Base-by-base conservation (phyloP, 1,140 invertebrate species). In the Homalodisca vitripennis region DNA sequence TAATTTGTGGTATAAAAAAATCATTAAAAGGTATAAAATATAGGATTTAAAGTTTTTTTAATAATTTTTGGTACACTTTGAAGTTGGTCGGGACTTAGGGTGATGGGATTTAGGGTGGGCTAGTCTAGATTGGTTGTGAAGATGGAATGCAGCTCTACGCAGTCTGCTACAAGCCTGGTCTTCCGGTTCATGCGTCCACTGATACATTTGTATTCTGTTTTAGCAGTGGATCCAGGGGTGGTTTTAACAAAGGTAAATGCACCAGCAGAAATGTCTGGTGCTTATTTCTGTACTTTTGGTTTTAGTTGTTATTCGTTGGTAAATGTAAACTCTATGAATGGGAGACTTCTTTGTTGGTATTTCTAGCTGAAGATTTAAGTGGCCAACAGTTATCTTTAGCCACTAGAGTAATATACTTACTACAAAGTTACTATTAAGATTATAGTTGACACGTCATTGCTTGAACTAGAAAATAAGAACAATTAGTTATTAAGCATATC, bases 221-320 rank as follows among this genome's bases (percentile, higher is more conserved):
- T 74, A 74, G 73, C 71, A 69, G 68, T 72, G 73, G 73, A 67
- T 66, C 72, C 70, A 70, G 71, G 68, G 73, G 73, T 74, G 73
- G 73, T 74, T 74, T 51, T 74, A 73, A 74, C 60, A 74, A 74
- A 74, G 73, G 73, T 74, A 74, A 74, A 48, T 73, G 72, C 73
- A 70, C 70, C 70, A 57, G 34, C 22, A 48, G 26, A 31, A 46
- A 53, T 55, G 51, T 46, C 32, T 70, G 69, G 63, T 71, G 69
- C 64, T 70, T 68, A 70, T 70, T 41, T 65, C n/a, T 73, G 26
- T 60, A 60, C 53, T 57, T 67, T 67, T 20, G 27, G 14, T 67
- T 67, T 13, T 47, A 31, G 24, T 55, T 67, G 51, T 51, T 53
- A 51, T n/a, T n/a, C 22, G 34, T 67, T 67, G 66, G 47, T 53